Base-by-base conservation (phyloP, 2,888 invertebrate species). In the Horisme vitalbata region DNA sequence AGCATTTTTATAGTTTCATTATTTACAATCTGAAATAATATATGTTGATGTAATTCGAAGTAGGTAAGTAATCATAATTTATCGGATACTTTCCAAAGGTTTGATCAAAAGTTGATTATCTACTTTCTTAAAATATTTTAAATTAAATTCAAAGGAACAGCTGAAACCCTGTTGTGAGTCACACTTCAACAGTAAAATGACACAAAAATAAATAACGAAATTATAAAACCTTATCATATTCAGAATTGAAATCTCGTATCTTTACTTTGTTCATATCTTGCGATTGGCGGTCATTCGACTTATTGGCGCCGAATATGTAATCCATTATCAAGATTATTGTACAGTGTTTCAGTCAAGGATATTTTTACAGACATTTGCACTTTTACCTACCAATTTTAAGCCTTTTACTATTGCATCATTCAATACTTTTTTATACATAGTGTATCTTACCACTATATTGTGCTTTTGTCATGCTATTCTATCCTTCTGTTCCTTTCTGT, bases 221-320 rank as follows among this genome's bases (percentile, higher is more conserved):
- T 14, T 30, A 7, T 28, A 11, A 4, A 21, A 11, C 2, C 18
- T 13, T 32, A 18, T 18, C 18, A 46, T 55, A 33, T 20, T 36
- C 43, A 18, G 31, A 12, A 14, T 37, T 34, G 33, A 34, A 59
- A 59, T 61, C 55, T 35, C 59, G 57, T 62, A 67, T 61, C 55
- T 60, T 65, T 60, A 21, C 37, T 30, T 35, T 33, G 27, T 36
- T 15, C 34, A 44, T 56, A 52, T 53, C 45, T 33, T 36, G 31
- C 41, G 28, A 41, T 71, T 71, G 66, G 61, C 61, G 68, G 72
- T 57, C 71, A 68, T 62, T 55, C 68, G 70, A 59, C 71, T 59
- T 39, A 26, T 26, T 71, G 84, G 83, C 84, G 84, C 83, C 84
- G 65, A 50, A 57, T 39, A 24, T 52, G 52, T 64, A 58, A 49